Evolutionary conservation across 2,797 vertebrate genomes (phyloP), one percentile per base, ranked within the genome.

Genomic region (Pogonophryne albipinna): DNA sequence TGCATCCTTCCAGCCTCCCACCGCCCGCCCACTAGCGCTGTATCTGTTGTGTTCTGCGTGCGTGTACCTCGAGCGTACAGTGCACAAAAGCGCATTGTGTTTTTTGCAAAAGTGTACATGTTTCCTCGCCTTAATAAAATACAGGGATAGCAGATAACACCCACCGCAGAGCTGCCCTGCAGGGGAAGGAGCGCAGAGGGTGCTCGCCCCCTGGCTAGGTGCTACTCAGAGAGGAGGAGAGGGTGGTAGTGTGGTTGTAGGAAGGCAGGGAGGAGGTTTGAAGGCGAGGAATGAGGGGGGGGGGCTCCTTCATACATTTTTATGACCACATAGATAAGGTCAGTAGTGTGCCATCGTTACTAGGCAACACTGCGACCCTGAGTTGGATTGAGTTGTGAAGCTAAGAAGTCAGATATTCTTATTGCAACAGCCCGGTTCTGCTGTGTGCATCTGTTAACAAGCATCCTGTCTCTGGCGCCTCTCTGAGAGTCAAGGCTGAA

Each of bases 241-340:
- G 85, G 85, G 66, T 85, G 85, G 70, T 80, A 14, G 83, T 67
- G 76, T 75, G 78, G 83, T 87, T 68, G 74, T 83, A 74, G 80
- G 81, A 85, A 89, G 79, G 79, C 49, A 34, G 77, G 85, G 80
- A 87, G 82, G 79, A 75, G 67, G 83, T 79, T 81, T 73, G 80
- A 80, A 55, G 73, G 64, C 15, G 10, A 19, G 51, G 16, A 19
- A 38, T 13, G 44, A 10, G 17, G 38, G 1, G 56, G 59, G 52
- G 84, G 86, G 82, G 85, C 72, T 84, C 84, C 92, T 95, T 96
- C 94, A 95, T 95, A 95, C 94, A 96, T 95, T 96, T 95, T 95
- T 95, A 96, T 96, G 94, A 95, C 94, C 93, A 93, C 92, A 93
- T 85, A 95, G 94, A 96, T 95, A 95, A 96, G 95, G 95, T 96